Evolutionary conservation across 2,888 invertebrate species (phyloP), one percentile per base, ranked within the genome.

Genomic region (Trachelus tabidus): DNA sequence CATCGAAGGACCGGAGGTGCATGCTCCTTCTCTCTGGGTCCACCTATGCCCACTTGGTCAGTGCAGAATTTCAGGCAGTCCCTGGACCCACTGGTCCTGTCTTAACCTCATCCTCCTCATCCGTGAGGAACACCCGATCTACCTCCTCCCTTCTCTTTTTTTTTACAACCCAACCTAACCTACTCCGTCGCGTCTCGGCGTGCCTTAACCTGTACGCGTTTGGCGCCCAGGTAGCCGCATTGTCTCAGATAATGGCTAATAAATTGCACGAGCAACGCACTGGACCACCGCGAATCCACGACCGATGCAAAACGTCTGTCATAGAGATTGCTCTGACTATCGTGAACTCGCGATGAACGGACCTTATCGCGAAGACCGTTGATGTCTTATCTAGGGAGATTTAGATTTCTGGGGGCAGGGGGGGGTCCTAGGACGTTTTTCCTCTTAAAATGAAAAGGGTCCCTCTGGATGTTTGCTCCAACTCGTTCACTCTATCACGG

Each of bases 241-340:
- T 88, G 89, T 88, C 86, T 87, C 87, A 85, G 89, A 90, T 90
- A 90, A 89, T 90, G 89, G 87, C 87, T 90, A 90, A 91, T 90
- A 90, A 90, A 90, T 90, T 88, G 88, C 86, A 23, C 68, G 11
- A 83, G 83, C 80, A 83, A 81, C 84, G 85, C 79, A 79, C 68
- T 71, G 81, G 89, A 89, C 90, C 90, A 90, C 89, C 89, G 86
- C 83, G 85, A 82, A 82, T 81, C 69, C 69, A 71, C 73, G 12
- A 33, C 56, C 75, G 79, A 76, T 76, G 76, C 69, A 81, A 79
- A 82, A 83, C 80, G 80, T 80, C 77, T 83, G 81, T 85, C 83
- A 84, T 85, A 81, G 80, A 83, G 83, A 83, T 83, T 85, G 82
- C 12, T 34, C 33, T 1, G 31, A 12, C 12, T 34, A 12, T 56